Base-by-base conservation (phyloP, 2,888 invertebrate species). In the Itoplectis maculator region DNA sequence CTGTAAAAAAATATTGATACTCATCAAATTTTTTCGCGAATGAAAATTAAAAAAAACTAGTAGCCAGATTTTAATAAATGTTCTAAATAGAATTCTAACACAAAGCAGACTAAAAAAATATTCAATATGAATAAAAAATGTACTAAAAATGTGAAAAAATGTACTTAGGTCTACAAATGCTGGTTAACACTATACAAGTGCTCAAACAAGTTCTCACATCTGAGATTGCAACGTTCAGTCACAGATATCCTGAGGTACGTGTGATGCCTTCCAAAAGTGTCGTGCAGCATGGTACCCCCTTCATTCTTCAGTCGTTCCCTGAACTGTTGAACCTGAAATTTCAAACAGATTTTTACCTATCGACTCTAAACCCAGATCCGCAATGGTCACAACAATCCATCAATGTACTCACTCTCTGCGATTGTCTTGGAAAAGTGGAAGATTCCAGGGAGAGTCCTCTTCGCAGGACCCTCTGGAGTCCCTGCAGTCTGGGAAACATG, bases 231-330 rank as follows among this genome's bases (percentile, higher is more conserved):
- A 84, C 96, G 95, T 93, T 99, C 99, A 0, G 99, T 99, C 70
- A 99, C 94, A 0, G 99, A 99, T 89, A 99, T 98, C 85, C 99
- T 95, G 72, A 99, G 94, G 92, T 99, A 99, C 82, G 96, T 96
- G 92, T 99, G 99, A 85, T 96, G 94, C 81, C 99, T 95, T 9
- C 97, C 97, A 93, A 97, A 97, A 54, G 95, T 95, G 93, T 99
- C 99, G 2, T 95, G 95, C 49, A 99, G 89, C 63, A 91, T 88
- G 4, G 84, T 87, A 61, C 80, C 65, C 11, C 69, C 40, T 72
- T 87, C 82, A 15, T 84, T 76, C 2, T 81, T 85, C 13, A 91
- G 80, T 76, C 86, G 87, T 56, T 90, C 83, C 79, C 87, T 87
- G 42, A 91, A 87, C 59, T 86, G 82, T 84, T 87, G 79, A 82